Conservation (phyloP, 2,797 vertebrate species). For the Schizopygopsis malacanthus region DNA sequence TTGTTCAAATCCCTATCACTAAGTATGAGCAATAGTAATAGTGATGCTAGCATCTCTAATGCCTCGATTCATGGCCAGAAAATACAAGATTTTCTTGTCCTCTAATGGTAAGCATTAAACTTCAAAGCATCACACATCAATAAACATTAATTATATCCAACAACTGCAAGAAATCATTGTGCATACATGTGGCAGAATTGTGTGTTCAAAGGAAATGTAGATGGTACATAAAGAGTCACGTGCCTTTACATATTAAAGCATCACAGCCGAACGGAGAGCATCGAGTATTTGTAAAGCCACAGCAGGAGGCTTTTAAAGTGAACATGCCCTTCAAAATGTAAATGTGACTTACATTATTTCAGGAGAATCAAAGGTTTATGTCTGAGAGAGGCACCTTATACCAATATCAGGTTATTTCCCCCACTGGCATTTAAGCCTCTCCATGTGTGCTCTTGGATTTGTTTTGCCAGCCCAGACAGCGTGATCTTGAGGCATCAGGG, state of each 20-base stretch:
- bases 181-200: slow-evolving; percentile 27
- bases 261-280: slow-evolving; percentile 5
- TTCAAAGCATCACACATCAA: slow-evolving; percentile 29
- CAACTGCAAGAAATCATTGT: slow-evolving; percentile 14
- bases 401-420: slow-evolving; percentile 52
- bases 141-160: background rate
- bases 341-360: slow-evolving; percentile 43
- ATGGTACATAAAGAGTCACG: background rate
- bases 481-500: slow-evolving; percentile 37
- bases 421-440: slow-evolving; percentile 37
- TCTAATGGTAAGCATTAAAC: slow-evolving; percentile 4
- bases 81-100: background rate
- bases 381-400: slow-evolving; percentile 37
- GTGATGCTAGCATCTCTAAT: background rate
- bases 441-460: slow-evolving; percentile 36
- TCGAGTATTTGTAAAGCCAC: slow-evolving; percentile 41
- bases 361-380: slow-evolving; percentile 45
- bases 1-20: slow-evolving; percentile 20
- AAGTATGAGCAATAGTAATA: slow-evolving; percentile 5
- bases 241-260: slow-evolving; percentile 31
- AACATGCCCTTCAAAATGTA: slow-evolving; percentile 51
- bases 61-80: background rate
- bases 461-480: slow-evolving; percentile 33
- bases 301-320: slow-evolving; percentile 37
- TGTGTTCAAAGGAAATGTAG: slow-evolving; percentile 11